Evolutionary conservation across 2,797 vertebrate species (phyloP).

Genomic region (Pampus argenteus): DNA sequence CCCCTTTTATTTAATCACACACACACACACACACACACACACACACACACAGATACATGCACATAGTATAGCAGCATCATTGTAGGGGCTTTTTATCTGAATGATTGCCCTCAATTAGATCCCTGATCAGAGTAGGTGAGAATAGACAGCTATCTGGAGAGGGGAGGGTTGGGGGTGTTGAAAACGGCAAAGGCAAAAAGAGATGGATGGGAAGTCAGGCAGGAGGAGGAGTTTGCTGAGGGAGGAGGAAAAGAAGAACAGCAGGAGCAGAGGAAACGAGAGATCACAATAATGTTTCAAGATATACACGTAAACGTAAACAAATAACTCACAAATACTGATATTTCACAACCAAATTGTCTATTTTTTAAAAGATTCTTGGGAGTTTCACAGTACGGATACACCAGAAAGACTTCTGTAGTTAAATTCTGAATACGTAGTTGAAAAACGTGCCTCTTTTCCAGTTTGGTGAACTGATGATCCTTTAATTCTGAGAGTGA

Average conservation of each 20-base stretch:
- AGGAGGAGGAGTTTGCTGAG: not conserved
- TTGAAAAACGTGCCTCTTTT: too few species aligned
- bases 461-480: too few species aligned
- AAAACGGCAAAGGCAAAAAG: slow-evolving; percentile 25
- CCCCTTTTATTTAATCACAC: not conserved
- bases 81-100: slow-evolving; percentile 87
- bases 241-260: slow-evolving; percentile 6
- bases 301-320: not conserved
- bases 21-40: not conserved
- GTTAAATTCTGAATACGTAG: not conserved
- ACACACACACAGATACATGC: not conserved
- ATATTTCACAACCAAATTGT: not conserved
- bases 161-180: slow-evolving; percentile 32
- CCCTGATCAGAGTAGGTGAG: slow-evolving; percentile 82
- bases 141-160: slow-evolving; percentile 70
- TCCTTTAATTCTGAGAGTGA: too few species aligned
- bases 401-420: not conserved
- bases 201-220: slow-evolving; percentile 20
- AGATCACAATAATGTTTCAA: not conserved
- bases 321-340: not conserved
- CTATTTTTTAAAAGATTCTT: not conserved
- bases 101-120: slow-evolving; percentile 95
- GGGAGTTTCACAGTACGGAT: not conserved
- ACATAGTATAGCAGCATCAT: slow-evolving; percentile 70
- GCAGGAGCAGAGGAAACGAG: not conserved